Evolutionary conservation across 2,113 vertebrate species (phyloP), one percentile per base, ranked within the genome.

Genomic region (Oreochromis niloticus): DNA sequence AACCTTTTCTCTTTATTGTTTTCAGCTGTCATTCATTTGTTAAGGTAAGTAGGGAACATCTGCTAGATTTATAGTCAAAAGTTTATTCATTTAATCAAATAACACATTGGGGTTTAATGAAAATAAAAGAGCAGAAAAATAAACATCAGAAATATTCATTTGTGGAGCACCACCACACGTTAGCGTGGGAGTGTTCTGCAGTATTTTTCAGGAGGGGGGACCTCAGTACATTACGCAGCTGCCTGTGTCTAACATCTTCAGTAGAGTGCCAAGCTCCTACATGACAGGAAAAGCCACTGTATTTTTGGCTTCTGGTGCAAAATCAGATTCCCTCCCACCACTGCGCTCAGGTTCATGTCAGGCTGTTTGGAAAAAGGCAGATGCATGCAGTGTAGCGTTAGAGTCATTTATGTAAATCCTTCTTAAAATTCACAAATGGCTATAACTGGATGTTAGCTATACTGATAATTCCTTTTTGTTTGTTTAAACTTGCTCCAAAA

Each of bases 201-300:
- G 9, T 30, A 81, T 61, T 85, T 39, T 81, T 86, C 71, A 63
- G 16, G 50, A 82, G 9, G 80, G 56, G 46, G 54, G 24, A 90
- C 79, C 73, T 80, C 39, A 68, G 80, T 66, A 32, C 59, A 89
- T 92, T 80, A 85, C 68, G 56, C 81, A 87, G 85, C 83, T 89
- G 85, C 80, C 81, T 87, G 63, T 81, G 71, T 87, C 89, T 90
- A 87, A 89, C 73, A 83, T 89, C 80, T 54, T 83, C 68, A 68
- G 57, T 10, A 39, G 66, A 85, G 39, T 79, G 87, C 85, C 83
- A 83, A 83, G 61, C 86, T 84, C 83, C 92, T 83, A 91, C 85
- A 85, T 87, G 85, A 83, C 78, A 86, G 71, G 85, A 88, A 82
- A 85, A 86, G 68, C 59, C 27, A 80, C 66, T 88, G 86, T 83